Percentiles rank a stretch among this genome's conserved stretches.
Conservation (phyloP, 2,888 invertebrate species). For the Bombylius major region DNA sequence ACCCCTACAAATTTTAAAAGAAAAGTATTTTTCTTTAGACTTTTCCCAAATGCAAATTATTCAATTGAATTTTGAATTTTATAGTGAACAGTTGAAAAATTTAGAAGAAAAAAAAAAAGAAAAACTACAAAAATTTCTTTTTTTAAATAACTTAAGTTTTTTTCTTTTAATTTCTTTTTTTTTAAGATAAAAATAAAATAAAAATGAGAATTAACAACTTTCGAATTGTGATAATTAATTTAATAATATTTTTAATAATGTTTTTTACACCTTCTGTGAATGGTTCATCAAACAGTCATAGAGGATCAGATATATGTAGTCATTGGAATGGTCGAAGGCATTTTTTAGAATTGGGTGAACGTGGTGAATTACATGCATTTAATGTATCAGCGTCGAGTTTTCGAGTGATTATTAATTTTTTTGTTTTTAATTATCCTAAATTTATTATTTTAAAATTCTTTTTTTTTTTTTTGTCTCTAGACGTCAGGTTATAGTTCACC, state of each 20-base stretch:
- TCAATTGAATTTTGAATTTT: not conserved
- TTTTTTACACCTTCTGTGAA: not conserved
- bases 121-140: no score
- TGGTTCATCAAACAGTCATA: constrained; percentile 14
- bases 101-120: no score
- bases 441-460: not conserved
- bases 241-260: no score
- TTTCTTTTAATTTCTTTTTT: no score
- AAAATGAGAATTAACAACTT: no score
- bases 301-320: constrained; percentile 34
- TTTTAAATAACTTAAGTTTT: no score
- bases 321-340: constrained; percentile 36
- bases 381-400: constrained; percentile 33
- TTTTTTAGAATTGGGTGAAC: constrained; percentile 35
- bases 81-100: not conserved
- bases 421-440: not conserved
- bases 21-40: no score
- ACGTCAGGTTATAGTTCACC: constrained; percentile 22
- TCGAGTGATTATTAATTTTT: constrained; percentile 24
- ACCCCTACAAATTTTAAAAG: no score
- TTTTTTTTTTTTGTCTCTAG: constrained; percentile 10
- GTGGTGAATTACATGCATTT: constrained; percentile 33
- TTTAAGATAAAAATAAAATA: no score
- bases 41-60: not conserved
- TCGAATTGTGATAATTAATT: no score